Percentiles rank a stretch among this genome's conserved stretches.
Evolutionary conservation across 2,113 vertebrate species (phyloP).

Genomic region (Rhizomys pruinosus): DNA sequence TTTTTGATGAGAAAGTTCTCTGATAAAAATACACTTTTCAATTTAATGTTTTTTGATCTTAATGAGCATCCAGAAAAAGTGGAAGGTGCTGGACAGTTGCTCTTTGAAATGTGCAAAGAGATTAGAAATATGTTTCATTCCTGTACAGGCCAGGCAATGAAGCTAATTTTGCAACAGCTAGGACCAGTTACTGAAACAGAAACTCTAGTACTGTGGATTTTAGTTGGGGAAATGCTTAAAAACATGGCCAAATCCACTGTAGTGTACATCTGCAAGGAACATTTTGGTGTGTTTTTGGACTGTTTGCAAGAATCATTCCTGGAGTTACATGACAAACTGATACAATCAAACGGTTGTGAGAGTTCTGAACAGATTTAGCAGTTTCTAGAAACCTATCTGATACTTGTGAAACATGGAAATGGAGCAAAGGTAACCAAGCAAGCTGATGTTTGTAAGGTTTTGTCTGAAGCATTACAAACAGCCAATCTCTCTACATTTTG

Average conservation of each 20-base stretch:
- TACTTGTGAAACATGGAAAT: slow-evolving; percentile 88
- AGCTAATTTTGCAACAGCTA: slow-evolving; percentile 90
- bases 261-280: slow-evolving; percentile 88
- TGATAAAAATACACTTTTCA: slow-evolving; percentile 92
- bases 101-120: slow-evolving; percentile 98
- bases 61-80: slow-evolving; percentile 90
- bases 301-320: slow-evolving; percentile 89
- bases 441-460: slow-evolving; percentile 88
- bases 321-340: slow-evolving; percentile 83
- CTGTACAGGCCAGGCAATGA: slow-evolving; percentile 88
- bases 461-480: slow-evolving; percentile 86
- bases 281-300: slow-evolving; percentile 92
- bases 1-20: slow-evolving; percentile 98
- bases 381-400: slow-evolving; percentile 90
- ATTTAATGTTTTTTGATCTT: slow-evolving; percentile 92
- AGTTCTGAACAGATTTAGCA: slow-evolving; percentile 91
- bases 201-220: slow-evolving; percentile 88
- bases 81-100: slow-evolving; percentile 93
- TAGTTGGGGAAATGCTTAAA: slow-evolving; percentile 90
- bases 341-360: slow-evolving; percentile 64
- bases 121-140: slow-evolving; percentile 97
- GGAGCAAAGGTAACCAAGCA: slow-evolving; percentile 93
- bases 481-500: slow-evolving; percentile 87
- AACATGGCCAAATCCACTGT: slow-evolving; percentile 90
- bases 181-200: slow-evolving; percentile 89